phyloP scores from a whole-genome alignment of 2,888 invertebrate species.

The Pardosa pseudoannulata region DNA sequence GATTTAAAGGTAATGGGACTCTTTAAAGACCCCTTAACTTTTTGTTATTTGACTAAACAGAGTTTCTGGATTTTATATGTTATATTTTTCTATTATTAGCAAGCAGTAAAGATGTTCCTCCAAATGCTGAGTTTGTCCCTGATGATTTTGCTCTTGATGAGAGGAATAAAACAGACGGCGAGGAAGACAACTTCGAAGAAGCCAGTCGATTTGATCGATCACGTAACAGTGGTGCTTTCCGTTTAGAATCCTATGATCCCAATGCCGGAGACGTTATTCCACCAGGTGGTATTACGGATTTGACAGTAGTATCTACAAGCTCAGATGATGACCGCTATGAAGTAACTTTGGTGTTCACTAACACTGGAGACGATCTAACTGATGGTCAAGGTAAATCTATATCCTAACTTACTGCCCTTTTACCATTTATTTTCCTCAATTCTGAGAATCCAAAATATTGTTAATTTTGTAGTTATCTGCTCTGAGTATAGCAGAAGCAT shows the following conservation, averaged over 20 bases:
- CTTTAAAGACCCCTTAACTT: too few relatives aligned
- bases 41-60: too few relatives aligned
- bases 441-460: too few relatives aligned
- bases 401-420: too few relatives aligned
- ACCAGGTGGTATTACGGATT: slow-evolving; percentile 74
- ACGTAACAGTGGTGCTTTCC: slow-evolving; percentile 74
- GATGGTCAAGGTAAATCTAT: slow-evolving; percentile 59
- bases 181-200: slow-evolving; percentile 28
- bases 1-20: too few relatives aligned
- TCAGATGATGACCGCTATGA: slow-evolving; percentile 20
- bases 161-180: slow-evolving; percentile 32
- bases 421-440: too few relatives aligned
- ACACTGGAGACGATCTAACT: slow-evolving; percentile 75
- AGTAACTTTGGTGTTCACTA: slow-evolving; percentile 74
- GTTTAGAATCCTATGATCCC: slow-evolving; percentile 59
- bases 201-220: slow-evolving; percentile 73
- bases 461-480: too few relatives aligned
- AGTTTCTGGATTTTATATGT: too few relatives aligned
- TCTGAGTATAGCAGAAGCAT: too few relatives aligned
- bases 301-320: slow-evolving; percentile 67
- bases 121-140: slow-evolving; percentile 24
- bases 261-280: slow-evolving; percentile 73
- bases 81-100: too few relatives aligned
- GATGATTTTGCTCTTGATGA: slow-evolving; percentile 46
- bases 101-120: slow-evolving; percentile 1